These are phyloP conservation scores for Lordiphosa stackelbergi DNA, from an alignment of 1,140 invertebrate genomes.

Conservation along the genomic window DNA sequence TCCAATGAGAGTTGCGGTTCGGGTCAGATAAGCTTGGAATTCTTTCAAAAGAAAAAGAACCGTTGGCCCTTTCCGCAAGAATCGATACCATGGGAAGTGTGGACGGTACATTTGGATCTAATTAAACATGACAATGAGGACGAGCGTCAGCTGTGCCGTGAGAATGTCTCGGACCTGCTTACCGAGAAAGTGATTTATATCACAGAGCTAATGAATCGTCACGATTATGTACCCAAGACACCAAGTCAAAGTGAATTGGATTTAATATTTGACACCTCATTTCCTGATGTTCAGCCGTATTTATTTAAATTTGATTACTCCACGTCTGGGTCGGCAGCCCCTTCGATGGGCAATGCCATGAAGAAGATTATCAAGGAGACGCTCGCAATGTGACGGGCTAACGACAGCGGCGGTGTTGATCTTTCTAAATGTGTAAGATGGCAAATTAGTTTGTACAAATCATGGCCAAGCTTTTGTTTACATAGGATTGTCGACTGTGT, in stretches of 20 bases:
- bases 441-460: conserved; percentile 2
- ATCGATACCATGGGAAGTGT: conserved; percentile 97
- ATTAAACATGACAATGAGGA: conserved; percentile 91
- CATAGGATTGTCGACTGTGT: too few relatives aligned
- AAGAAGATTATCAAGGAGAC: conserved; percentile 94
- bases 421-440: background rate
- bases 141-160: conserved; percentile 90
- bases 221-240: conserved; percentile 97
- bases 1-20: conserved; percentile 84
- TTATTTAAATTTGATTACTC: conserved; percentile 92
- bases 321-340: conserved; percentile 83
- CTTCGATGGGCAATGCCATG: conserved; percentile 90
- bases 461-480: too few relatives aligned
- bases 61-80: conserved; percentile 93
- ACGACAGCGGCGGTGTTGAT: too few relatives aligned
- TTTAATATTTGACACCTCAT: conserved; percentile 95
- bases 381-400: conserved; percentile 82
- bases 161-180: conserved; percentile 93
- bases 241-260: conserved; percentile 94
- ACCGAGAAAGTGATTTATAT: conserved; percentile 96
- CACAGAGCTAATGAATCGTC: conserved; percentile 95
- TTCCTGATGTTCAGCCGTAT: conserved; percentile 95
- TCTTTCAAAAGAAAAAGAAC: conserved; percentile 93
- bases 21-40: conserved; percentile 95
- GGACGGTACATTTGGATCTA: conserved; percentile 94